phyloP scores from a whole-genome alignment of 2,113 vertebrate species.

The Onychostruthus taczanowskii region DNA sequence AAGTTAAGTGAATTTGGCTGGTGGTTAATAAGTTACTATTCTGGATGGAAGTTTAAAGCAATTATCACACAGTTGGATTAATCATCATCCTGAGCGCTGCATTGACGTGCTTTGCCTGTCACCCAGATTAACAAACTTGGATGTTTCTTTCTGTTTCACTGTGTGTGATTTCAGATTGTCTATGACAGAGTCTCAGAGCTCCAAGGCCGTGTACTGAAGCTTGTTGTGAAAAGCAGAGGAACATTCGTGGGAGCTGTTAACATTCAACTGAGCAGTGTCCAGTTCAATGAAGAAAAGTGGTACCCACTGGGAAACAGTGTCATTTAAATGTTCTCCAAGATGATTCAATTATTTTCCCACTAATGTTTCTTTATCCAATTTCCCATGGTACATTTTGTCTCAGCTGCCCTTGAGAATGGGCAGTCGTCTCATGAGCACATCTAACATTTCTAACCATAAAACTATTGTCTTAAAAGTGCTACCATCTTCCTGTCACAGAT shows the following conservation, averaged over 20 bases:
- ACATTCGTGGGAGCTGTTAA: slow-evolving; percentile 77
- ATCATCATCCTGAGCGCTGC: background rate
- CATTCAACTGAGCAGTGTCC: slow-evolving; percentile 71
- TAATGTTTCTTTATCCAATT: background rate
- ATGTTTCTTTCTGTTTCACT: background rate
- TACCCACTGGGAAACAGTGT: slow-evolving; percentile 77
- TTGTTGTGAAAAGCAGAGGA: slow-evolving; percentile 83
- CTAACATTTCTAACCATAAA: background rate
- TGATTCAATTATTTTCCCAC: slow-evolving; percentile 30
- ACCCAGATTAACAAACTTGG: background rate
- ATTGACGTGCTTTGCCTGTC: background rate
- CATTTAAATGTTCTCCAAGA: slow-evolving; percentile 61
- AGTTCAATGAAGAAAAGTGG: slow-evolving; percentile 79
- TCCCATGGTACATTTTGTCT: background rate
- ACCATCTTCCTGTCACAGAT: background rate
- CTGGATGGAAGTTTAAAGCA: background rate
- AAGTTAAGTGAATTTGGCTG: background rate
- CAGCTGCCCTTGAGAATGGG: slow-evolving; percentile 4
- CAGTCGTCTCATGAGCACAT: background rate
- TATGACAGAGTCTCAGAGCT: slow-evolving; percentile 71
- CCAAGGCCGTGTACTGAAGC: slow-evolving; percentile 74
- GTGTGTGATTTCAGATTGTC: slow-evolving; percentile 71
- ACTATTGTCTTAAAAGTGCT: background rate
- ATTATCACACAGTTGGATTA: background rate
- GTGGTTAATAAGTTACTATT: background rate